These are phyloP conservation scores for Troides oblongomaculatus DNA, from an alignment of 2,888 invertebrate genomes.

Conservation along the genomic window DNA sequence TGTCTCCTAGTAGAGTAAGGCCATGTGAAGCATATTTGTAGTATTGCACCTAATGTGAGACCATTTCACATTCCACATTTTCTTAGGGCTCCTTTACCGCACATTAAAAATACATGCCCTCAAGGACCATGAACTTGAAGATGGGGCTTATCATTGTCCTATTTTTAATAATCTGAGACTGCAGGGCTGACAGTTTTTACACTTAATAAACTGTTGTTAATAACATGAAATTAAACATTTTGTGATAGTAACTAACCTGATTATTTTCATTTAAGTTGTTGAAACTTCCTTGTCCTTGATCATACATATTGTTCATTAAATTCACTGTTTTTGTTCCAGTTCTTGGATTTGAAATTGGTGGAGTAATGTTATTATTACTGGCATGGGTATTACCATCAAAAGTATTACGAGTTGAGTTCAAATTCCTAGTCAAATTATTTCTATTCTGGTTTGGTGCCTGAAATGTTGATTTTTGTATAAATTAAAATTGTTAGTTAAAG, in stretches of 20 bases:
- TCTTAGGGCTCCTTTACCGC: too few species aligned
- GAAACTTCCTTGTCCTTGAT: slow-evolving; percentile 66
- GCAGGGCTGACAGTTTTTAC: too few species aligned
- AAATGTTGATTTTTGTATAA: slow-evolving; percentile 36
- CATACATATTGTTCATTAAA: slow-evolving; percentile 75
- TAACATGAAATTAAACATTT: too few species aligned
- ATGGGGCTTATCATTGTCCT: too few species aligned
- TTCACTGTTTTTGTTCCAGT: slow-evolving; percentile 68
- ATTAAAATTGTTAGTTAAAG: neutral
- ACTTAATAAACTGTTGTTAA: too few species aligned
- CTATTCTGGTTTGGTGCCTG: slow-evolving; percentile 69
- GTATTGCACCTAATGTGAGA: too few species aligned
- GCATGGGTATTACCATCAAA: slow-evolving; percentile 61
- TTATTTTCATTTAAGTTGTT: slow-evolving; percentile 69
- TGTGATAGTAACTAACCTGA: slow-evolving; percentile 51
- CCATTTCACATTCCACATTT: too few species aligned
- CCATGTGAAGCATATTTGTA: too few species aligned
- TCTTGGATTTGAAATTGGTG: slow-evolving; percentile 57
- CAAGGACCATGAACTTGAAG: too few species aligned
- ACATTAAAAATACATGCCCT: too few species aligned
- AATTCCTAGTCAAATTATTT: slow-evolving; percentile 69
- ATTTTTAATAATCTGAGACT: too few species aligned
- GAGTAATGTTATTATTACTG: slow-evolving; percentile 63
- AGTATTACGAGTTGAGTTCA: slow-evolving; percentile 69
- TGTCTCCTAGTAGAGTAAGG: too few species aligned